Evolutionary conservation across 2,113 vertebrate species (phyloP), one percentile per base, ranked within the genome.

Genomic region (Pica pica): DNA sequence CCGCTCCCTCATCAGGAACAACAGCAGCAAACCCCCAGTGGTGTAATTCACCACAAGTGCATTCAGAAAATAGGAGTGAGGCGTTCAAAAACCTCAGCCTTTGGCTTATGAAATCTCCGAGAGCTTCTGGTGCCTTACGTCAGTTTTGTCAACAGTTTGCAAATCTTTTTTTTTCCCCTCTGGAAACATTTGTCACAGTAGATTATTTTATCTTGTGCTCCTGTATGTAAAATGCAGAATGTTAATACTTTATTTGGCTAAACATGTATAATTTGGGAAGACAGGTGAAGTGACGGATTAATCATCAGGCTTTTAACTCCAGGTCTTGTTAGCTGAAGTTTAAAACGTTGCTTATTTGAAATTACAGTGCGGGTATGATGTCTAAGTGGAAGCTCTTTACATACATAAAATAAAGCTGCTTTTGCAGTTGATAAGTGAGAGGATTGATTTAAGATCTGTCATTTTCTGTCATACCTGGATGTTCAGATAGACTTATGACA

Each of bases 341-440:
- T 95, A 97, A 91, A 96, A 96, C 97, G 95, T 90, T 97, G 92
- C 97, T 97, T 97, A 96, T 97, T 95, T 95, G 96, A 97, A 97
- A 97, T 97, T 79, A 35, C 76, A 90, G 92, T 93, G 67, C 84
- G 89, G 85, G 52, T 96, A 64, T 93, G 83, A 93, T 95, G 79
- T 18, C 28, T 89, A 75, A 95, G 63, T 88, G 55, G 68, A 90
- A 95, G 33, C 11, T 94, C 87, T 95, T 97, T 95, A 61, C 89
- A 79, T 63, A 92, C 52, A 88, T 92, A 91, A 92, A 88, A 81
- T 71, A 93, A 83, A 90, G 47, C n/a, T 86, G 68, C 52, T 90
- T 83, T 78, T 89, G 19, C 44, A 90, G 52, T 87, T 92, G 85
- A 92, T 86, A 96, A 92, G 35, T 27, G 8, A 49, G 44, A 59